phyloP scores from a whole-genome alignment of 92 coral and sea anemone species.

The Siderastrea radians region DNA sequence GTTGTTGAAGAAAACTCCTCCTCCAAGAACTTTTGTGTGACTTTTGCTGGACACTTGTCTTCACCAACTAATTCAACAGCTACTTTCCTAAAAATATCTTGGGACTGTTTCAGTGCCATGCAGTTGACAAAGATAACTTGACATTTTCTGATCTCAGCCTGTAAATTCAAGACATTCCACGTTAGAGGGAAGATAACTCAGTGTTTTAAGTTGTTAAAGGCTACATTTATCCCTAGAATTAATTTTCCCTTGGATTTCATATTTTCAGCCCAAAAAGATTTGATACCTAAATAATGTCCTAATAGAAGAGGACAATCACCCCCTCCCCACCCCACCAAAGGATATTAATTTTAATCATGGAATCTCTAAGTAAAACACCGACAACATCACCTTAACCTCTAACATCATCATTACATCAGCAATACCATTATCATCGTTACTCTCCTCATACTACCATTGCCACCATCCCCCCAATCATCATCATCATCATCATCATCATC shows the following conservation, averaged over 20 bases:
- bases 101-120: conserved; percentile 88
- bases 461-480: background rate
- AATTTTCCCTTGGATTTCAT: too few species aligned
- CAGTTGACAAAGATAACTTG: conserved; percentile 94
- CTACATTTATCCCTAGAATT: too few species aligned
- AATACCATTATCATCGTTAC: too few species aligned
- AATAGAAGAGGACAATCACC: too few species aligned
- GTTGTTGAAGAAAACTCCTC: conserved; percentile 72
- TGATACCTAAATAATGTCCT: too few species aligned
- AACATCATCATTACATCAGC: background rate
- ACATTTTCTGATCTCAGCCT: conserved; percentile 76
- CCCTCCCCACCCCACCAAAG: too few species aligned
- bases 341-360: too few species aligned
- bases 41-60: conserved; percentile 81
- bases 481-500: background rate
- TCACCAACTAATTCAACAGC: conserved; percentile 79
- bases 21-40: conserved; percentile 82
- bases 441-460: background rate
- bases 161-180: background rate
- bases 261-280: too few species aligned
- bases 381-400: background rate
- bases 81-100: conserved; percentile 87
- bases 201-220: background rate
- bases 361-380: too few species aligned
- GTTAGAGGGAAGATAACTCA: background rate